Base-by-base conservation (phyloP, 2,888 invertebrate species). In the Chloroclysta siterata region DNA sequence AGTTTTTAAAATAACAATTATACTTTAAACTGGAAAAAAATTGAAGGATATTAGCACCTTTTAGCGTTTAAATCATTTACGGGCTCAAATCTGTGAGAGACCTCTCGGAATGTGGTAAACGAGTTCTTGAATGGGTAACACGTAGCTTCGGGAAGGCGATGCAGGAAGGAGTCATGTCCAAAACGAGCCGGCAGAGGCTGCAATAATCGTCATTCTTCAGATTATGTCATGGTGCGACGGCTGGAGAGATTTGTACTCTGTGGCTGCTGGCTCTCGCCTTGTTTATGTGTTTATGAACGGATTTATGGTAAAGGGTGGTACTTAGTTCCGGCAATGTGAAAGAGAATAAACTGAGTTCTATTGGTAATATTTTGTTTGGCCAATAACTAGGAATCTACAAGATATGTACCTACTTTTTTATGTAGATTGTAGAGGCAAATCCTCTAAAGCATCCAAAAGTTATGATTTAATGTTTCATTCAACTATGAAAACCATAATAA, bases 401-500 rank as follows among this genome's bases (percentile, higher is more conserved):
- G 5, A 33, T n/a, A n/a, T n/a, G n/a, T n/a, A n/a, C n/a, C n/a
- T n/a, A n/a, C 8, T 33, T 33, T 5, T 33, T 33, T 33, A 33
- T 8, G 33, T 33, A 33, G 8, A 7, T 33, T 39, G 5, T 36
- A 28, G 14, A 53, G 33, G 10, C 13, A n/a, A 42, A 3, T 54
- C 28, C 14, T 28, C 41, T 29, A 28, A 53, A 44, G 10, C 15
- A 33, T 44, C 22, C n/a, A 28, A 50, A 70, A 73, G 69, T 63
- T 68, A 64, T 63, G 57, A 50, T 56, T 62, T 64, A 53, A 64
- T 58, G 48, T 63, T 52, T 64, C 66, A 71, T 77, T 77, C 77
- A 78, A 78, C 73, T 72, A 72, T 68, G 68, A 58, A 65, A 72
- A 74, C 70, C 73, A 74, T 71, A 71, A 73, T 77, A 80, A 83